Conservation (phyloP, 2,888 invertebrate species). For the Erebia ligea region DNA sequence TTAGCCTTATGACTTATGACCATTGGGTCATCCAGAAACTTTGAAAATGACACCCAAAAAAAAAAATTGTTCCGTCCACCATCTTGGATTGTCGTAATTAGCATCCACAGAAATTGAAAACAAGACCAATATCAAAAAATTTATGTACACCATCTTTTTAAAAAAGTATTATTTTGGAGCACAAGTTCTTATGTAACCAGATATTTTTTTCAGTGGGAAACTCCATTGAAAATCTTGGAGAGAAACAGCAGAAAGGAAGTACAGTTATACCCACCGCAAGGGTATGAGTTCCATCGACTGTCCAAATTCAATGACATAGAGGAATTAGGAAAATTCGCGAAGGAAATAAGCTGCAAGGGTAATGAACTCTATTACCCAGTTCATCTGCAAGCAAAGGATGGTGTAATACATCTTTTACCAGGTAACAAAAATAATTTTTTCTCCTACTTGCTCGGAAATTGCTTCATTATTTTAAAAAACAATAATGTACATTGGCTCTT, state of each 20-base stretch:
- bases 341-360: slow-evolving; percentile 79
- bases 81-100: no score
- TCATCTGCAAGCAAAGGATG: slow-evolving; percentile 81
- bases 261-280: slow-evolving; percentile 88
- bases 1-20: no score
- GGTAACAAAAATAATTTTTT: slow-evolving; percentile 64
- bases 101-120: no score
- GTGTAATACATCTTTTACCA: slow-evolving; percentile 82
- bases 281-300: slow-evolving; percentile 88
- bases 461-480: no score
- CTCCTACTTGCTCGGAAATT: no score
- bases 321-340: slow-evolving; percentile 83
- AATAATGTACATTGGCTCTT: no score
- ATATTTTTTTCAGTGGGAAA: slow-evolving; percentile 84
- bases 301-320: slow-evolving; percentile 81
- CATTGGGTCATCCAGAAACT: no score
- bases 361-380: slow-evolving; percentile 82
- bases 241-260: slow-evolving; percentile 64
- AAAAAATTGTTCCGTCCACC: no score
- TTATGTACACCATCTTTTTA: no score
- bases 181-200: not conserved
- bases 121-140: no score
- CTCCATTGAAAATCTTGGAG: slow-evolving; percentile 78
- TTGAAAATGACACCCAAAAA: no score
- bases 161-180: no score